A percentile compares a stretch with the other conserved stretches of the same genome.
Evolutionary conservation across 2,888 invertebrate genomes (phyloP).

Genomic region (Bruchidius siliquastri): DNA sequence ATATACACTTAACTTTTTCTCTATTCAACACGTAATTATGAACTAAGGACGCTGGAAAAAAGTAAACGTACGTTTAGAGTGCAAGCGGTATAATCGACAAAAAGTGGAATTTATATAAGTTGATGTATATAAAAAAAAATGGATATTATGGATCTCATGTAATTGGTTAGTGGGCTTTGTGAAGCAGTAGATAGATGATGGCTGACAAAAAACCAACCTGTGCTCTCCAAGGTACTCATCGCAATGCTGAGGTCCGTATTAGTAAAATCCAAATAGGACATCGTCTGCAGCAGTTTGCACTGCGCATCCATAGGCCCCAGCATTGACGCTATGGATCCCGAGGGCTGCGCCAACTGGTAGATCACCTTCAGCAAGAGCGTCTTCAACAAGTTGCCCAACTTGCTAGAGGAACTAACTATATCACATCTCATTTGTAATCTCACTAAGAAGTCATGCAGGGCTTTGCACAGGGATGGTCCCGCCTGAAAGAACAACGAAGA

Average conservation of each 20-base stretch:
- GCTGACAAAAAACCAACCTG: too few relatives aligned
- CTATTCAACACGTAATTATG: slow-evolving; percentile 53
- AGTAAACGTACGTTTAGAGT: background rate
- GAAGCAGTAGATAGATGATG: too few relatives aligned
- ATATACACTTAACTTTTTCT: slow-evolving; percentile 54
- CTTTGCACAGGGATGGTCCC: slow-evolving; percentile 71
- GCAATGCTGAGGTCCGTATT: slow-evolving; percentile 67
- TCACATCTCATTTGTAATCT: slow-evolving; percentile 65
- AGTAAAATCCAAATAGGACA: slow-evolving; percentile 61
- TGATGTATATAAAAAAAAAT: too few relatives aligned
- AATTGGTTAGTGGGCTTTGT: too few relatives aligned
- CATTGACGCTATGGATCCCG: slow-evolving; percentile 58
- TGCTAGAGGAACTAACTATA: slow-evolving; percentile 53
- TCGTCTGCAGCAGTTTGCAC: slow-evolving; percentile 63
- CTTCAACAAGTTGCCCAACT: slow-evolving; percentile 55
- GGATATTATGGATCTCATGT: too few relatives aligned
- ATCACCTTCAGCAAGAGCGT: slow-evolving; percentile 66
- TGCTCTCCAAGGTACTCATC: slow-evolving; percentile 69
- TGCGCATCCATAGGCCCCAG: slow-evolving; percentile 72
- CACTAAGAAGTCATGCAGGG: slow-evolving; percentile 66
- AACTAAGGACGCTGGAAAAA: slow-evolving; percentile 41
- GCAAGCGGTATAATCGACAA: background rate
- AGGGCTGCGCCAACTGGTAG: slow-evolving; percentile 65
- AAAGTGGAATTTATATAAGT: too few relatives aligned
- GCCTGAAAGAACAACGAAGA: slow-evolving; percentile 51